phyloP scores from a whole-genome alignment of 2,113 vertebrate species.

The Gracilinanus agilis region DNA sequence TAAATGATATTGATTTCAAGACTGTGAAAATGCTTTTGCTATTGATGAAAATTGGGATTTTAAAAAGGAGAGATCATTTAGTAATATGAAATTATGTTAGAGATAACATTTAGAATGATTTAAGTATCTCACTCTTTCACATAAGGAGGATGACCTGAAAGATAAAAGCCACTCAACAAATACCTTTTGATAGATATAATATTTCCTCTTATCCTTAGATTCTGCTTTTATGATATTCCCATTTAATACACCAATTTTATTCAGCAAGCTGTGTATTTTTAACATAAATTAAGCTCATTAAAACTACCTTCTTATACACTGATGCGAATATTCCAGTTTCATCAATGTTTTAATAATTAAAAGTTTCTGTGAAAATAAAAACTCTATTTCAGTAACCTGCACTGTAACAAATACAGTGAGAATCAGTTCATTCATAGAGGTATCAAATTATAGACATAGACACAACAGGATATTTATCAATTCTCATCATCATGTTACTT shows the following conservation, averaged over 20 bases:
- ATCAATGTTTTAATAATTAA: conserved; percentile 27
- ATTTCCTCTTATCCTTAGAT: not conserved
- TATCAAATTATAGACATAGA: conserved; percentile 21
- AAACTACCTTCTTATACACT: not conserved
- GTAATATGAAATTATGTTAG: not conserved
- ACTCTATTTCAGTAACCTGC: conserved; percentile 44
- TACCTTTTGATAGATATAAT: not conserved
- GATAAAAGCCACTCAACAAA: not conserved
- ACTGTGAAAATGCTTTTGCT: not conserved
- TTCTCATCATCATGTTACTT: conserved; percentile 39
- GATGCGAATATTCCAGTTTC: not conserved
- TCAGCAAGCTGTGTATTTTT: not conserved
- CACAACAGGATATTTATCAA: conserved; percentile 21
- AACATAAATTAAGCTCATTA: not conserved
- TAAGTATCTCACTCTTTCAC: not conserved
- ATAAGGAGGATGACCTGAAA: not conserved
- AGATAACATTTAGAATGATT: not conserved
- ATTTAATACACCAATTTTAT: not conserved
- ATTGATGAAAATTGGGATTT: not conserved
- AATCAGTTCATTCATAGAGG: conserved; percentile 42
- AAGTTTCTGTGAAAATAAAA: conserved; percentile 40
- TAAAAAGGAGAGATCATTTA: not conserved
- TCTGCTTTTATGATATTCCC: not conserved
- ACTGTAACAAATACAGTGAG: conserved; percentile 15
- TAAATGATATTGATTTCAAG: not conserved